Percentiles rank a stretch among this genome's conserved stretches.
These are phyloP conservation scores for Oplegnathus fasciatus DNA, from an alignment of 2,113 vertebrate genomes.

Conservation along the genomic window DNA sequence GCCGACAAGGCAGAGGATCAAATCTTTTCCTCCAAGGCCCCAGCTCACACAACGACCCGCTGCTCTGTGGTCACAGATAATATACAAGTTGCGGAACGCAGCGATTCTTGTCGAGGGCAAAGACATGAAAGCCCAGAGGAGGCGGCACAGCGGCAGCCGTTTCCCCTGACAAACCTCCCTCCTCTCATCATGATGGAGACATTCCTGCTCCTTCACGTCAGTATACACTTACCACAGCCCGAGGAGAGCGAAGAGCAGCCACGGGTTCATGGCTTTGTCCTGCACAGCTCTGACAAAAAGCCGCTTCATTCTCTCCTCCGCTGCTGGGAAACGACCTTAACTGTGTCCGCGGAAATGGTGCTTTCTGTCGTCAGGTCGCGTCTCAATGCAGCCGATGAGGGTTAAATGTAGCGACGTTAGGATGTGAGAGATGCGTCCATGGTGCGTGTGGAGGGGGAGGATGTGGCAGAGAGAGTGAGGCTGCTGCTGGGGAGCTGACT, in stretches of 20 bases:
- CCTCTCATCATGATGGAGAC: slow-evolving; percentile 5
- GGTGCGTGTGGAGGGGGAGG: slow-evolving; percentile 31
- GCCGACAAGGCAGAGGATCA: neutral
- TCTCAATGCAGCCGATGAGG: slow-evolving; percentile 14
- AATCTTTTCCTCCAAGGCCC: neutral
- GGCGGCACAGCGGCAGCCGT: slow-evolving; percentile 19
- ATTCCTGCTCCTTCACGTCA: neutral
- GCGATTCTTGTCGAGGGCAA: neutral
- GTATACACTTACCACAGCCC: slow-evolving; percentile 79
- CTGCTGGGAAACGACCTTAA: neutral
- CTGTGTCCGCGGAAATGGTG: neutral
- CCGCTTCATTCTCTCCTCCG: slow-evolving; percentile 33
- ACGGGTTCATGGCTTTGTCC: slow-evolving; percentile 72
- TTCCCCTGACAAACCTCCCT: neutral
- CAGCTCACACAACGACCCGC: neutral
- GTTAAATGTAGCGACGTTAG: slow-evolving; percentile 16
- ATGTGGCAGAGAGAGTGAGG: neutral
- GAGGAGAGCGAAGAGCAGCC: slow-evolving; percentile 76
- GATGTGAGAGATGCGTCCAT: slow-evolving; percentile 35
- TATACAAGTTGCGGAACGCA: neutral
- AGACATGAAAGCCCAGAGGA: neutral
- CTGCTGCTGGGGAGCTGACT: slow-evolving; percentile 46
- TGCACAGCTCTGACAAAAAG: slow-evolving; percentile 34
- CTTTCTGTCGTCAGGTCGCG: neutral
- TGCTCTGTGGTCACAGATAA: neutral